Base-by-base conservation (phyloP, 2,888 invertebrate genomes). In the Eupithecia inturbata region DNA sequence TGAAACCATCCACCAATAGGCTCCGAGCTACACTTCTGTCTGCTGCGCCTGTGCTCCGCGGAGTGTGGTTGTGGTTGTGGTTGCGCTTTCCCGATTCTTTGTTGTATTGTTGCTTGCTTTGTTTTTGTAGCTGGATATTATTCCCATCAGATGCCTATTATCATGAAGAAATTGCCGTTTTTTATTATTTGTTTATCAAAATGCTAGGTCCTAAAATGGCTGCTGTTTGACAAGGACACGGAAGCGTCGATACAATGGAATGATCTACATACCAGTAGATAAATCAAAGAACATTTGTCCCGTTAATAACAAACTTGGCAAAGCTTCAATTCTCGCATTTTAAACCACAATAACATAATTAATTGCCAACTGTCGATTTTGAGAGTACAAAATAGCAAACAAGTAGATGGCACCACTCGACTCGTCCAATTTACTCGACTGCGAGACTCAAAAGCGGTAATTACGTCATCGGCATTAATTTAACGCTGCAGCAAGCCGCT, bases 401-500 rank as follows among this genome's bases (percentile, higher is more conserved):
- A 64, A 64, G 12, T n/a, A n/a, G 33, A n/a, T 41, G 36, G 9
- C 66, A 66, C 12, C 33, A 68, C 33, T 57, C 41, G 28, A 68
- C 33, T 57, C 41, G 28, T 62, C 33, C 36, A 69, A 69, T 62
- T 69, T 41, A 62, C 36, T 39, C 71, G 36, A 68, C 45, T 68
- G 26, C 31, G 36, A 14, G 12, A n/a, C 63, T 64, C n/a, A 36
- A 26, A 53, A 68, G 53, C 66, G 66, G n/a, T 74, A 75, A 78
- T 73, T 73, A 67, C 72, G 66, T 62, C 68, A 53, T 60, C 71
- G 19, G 67, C 69, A 75, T 76, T 77, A 77, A 78, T 77, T 77
- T 74, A 63, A 68, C 73, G 70, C 71, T 71, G 74, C 76, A 71
- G n/a, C 33, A 68, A 71, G 60, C 74, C 77, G 69, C 75, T 74